A percentile compares a stretch with the other conserved stretches of the same genome.
Conservation (phyloP, 1,140 invertebrate species). For the Caenorhabditis inopinata region DNA sequence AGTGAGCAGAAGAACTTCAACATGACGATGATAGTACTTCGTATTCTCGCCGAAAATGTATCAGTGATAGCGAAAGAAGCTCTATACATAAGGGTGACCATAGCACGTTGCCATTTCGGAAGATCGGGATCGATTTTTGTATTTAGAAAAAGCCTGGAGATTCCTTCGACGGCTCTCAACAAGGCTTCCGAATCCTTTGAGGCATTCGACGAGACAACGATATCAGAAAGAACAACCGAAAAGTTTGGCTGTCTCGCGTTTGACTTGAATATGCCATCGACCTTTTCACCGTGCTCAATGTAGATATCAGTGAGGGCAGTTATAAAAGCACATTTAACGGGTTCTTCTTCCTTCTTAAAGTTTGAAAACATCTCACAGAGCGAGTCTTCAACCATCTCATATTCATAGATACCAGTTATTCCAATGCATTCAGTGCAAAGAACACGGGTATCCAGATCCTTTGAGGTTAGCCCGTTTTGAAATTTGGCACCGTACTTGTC, state of each 20-base stretch:
- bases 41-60: not conserved
- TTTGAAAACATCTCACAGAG: not conserved
- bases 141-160: not conserved
- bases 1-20: not conserved
- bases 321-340: not conserved
- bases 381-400: too few relatives aligned
- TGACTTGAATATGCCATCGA: too few relatives aligned
- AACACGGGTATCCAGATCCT: not conserved
- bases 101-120: not conserved
- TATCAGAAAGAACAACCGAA: not conserved
- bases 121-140: not conserved
- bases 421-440: not conserved
- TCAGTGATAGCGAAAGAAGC: not conserved
- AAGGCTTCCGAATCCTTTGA: not conserved
- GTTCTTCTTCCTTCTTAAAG: not conserved
- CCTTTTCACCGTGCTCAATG: not conserved
- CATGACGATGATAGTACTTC: not conserved
- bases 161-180: not conserved
- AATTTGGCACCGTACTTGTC: not conserved
- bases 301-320: not conserved
- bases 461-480: not conserved
- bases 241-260: not conserved
- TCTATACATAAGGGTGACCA: not conserved
- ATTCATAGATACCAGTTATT: not conserved
- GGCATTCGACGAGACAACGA: not conserved